Percentiles rank a stretch among this genome's conserved stretches.
Conservation (phyloP, 2,888 invertebrate species). For the Macaria liturata region DNA sequence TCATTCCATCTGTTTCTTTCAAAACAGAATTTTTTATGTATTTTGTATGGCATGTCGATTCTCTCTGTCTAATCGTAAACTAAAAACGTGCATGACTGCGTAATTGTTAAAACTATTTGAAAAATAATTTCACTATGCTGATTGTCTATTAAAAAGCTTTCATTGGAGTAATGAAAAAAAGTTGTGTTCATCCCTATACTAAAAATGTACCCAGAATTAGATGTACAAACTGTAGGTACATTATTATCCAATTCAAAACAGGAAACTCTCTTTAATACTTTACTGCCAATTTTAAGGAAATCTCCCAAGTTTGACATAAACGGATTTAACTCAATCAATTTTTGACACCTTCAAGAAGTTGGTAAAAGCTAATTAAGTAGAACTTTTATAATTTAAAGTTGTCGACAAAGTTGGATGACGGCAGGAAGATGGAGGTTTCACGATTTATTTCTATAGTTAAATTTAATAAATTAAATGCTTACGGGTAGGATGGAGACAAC, state of each 20-base stretch:
- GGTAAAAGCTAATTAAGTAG: conserved; percentile 42
- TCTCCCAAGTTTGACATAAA: conserved; percentile 29
- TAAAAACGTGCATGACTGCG: no score
- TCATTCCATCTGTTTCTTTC: no score
- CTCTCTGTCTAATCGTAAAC: no score
- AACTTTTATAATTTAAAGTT: conserved; percentile 52
- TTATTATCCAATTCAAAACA: conserved; percentile 1
- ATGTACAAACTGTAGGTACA: no score
- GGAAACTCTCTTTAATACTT: conserved; percentile 7
- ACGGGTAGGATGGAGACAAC: neutral
- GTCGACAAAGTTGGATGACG: conserved; percentile 29
- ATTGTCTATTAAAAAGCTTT: no score
- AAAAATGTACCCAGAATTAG: no score
- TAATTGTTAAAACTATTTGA: no score
- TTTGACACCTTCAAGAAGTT: conserved; percentile 36
- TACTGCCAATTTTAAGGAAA: conserved; percentile 15
- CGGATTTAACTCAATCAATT: conserved; percentile 37
- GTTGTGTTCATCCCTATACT: no score
- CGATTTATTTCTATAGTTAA: conserved; percentile 12
- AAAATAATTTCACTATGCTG: no score
- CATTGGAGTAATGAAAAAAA: no score
- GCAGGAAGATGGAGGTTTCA: conserved; percentile 15
- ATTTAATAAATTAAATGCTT: conserved; percentile 3
- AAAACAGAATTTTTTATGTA: no score
- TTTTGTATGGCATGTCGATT: no score